Conservation (phyloP, 2,888 invertebrate species). For the Lasioglossum vierecki region DNA sequence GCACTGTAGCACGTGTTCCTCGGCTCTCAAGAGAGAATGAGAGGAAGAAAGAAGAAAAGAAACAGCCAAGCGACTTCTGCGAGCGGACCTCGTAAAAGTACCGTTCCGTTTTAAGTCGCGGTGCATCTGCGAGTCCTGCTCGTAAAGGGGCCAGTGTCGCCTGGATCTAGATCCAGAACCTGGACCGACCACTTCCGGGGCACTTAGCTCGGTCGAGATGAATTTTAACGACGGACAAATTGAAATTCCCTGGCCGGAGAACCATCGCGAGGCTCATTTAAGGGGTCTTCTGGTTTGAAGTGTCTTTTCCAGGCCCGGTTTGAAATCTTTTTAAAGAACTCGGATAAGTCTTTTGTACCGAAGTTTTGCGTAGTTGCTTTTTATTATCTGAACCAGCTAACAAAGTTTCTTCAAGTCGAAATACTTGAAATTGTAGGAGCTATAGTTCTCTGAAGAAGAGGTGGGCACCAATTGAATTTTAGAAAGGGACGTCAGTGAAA, state of each 20-base stretch:
- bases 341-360: not conserved
- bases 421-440: not conserved
- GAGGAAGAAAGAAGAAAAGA: not conserved
- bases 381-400: not conserved
- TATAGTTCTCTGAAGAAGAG: not conserved
- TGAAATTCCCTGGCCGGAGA: slow-evolving; percentile 7
- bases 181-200: slow-evolving; percentile 24
- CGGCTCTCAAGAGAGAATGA: not conserved
- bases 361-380: not conserved
- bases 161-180: slow-evolving; percentile 23
- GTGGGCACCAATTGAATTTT: no score
- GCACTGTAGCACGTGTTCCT: not conserved
- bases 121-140: slow-evolving; percentile 32
- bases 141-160: slow-evolving; percentile 26
- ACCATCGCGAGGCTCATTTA: not conserved
- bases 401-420: not conserved
- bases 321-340: not conserved
- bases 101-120: slow-evolving; percentile 34
- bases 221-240: slow-evolving; percentile 33
- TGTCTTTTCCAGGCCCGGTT: not conserved
- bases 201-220: not conserved
- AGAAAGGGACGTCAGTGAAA: no score
- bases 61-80: not conserved
- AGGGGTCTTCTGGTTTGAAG: not conserved
- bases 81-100: slow-evolving; percentile 27